Evolutionary conservation across 2,113 vertebrate species (phyloP).

Genomic region (Carettochelys insculpta): DNA sequence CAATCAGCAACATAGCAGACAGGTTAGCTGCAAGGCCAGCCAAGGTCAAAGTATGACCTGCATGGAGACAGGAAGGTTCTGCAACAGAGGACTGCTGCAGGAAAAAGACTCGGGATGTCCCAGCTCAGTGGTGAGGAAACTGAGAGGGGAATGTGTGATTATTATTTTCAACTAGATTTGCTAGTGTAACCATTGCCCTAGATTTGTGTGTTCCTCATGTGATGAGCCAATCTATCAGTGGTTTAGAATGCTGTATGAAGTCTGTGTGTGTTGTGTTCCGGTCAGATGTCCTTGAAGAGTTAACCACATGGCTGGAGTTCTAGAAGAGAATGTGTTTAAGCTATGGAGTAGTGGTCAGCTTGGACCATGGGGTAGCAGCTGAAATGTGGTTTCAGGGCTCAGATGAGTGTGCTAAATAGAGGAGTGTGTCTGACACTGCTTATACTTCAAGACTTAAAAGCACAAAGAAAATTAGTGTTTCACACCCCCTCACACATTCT

Average conservation of each 20-base stretch:
- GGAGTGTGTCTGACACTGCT: background rate
- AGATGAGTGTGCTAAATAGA: background rate
- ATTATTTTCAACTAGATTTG: too few species aligned
- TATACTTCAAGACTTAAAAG: background rate
- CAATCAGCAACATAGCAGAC: background rate
- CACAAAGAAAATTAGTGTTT: background rate
- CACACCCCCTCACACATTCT: background rate
- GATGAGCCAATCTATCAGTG: background rate
- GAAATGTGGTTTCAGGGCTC: background rate
- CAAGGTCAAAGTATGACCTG: background rate
- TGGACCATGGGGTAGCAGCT: background rate
- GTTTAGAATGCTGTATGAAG: background rate
- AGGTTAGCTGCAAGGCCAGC: background rate
- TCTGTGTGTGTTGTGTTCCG: background rate
- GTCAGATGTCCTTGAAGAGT: background rate
- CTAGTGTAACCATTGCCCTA: too few species aligned
- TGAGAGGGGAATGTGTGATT: background rate
- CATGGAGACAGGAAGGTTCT: background rate
- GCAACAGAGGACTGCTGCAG: too few species aligned
- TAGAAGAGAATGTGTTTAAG: background rate
- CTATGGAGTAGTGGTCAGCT: background rate
- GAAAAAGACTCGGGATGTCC: background rate
- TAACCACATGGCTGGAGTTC: background rate
- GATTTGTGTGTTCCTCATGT: background rate
- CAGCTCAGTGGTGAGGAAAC: background rate